Base-by-base conservation (phyloP, 1,140 invertebrate species). In the Temnothorax curvispinosus region DNA sequence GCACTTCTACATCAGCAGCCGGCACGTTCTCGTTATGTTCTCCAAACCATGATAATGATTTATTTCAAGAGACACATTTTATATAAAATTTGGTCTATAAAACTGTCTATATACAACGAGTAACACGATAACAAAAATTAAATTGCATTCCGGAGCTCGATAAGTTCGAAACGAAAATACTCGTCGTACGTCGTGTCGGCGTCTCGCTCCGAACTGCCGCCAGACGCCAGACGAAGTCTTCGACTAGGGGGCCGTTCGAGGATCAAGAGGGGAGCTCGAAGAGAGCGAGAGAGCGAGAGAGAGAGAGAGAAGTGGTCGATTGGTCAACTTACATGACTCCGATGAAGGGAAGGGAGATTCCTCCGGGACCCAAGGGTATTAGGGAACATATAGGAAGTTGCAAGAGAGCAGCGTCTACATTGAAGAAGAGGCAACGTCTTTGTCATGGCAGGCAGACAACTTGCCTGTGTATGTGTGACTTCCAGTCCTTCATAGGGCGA, bases 161-260 rank as follows among this genome's bases (percentile, higher is more conserved):
- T 18, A 65, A n/a, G 21, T 35, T 21, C 35, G 27, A 15, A 41
- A 75, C 74, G 72, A 85, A 85, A 85, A 67, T 76, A 67, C 58
- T 21, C 56, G 54, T 52, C 60, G 47, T 85, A 84, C 52, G 72
- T 75, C 80, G 80, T 62, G 54, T 64, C 69, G 56, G 86, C 58
- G 85, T 74, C 65, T 67, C 89, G 88, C 72, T 81, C 64, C 74
- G 75, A 78, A 90, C 89, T 90, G 88, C 80, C 88, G 88, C 81
- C 88, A 90, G 88, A 87, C 88, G 88, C 85, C 85, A 89, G 78
- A 89, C 85, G 86, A 89, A 90, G 88, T 85, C 85, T 90, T 87
- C 81, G 88, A 76, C 82, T 90, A 87, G 56, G 85, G 87, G 67
- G 77, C 88, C 77, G 71, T 58, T 77, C 67, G 88, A 62, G 88